These are phyloP conservation scores for Anarhynchus alexandrinus DNA, from an alignment of 2,113 vertebrate species.

Conservation along the genomic window DNA sequence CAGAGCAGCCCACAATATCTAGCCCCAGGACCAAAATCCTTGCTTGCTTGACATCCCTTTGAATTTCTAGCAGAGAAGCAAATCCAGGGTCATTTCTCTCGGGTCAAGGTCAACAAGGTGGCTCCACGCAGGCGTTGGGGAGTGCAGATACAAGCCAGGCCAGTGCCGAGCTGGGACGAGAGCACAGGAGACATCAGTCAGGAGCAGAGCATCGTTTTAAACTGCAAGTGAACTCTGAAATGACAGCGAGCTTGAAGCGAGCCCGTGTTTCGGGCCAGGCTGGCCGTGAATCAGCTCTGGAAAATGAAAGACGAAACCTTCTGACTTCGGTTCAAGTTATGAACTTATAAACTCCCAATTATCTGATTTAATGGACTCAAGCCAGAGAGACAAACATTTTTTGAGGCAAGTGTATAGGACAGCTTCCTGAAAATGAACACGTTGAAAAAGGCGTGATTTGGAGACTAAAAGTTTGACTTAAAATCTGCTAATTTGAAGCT, in stretches of 20 bases:
- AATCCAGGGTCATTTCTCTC: not conserved
- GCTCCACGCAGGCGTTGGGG: not conserved
- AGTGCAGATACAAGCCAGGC: not conserved
- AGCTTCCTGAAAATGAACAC: conserved; percentile 43
- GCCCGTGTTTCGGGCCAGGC: not conserved
- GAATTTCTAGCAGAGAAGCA: not conserved
- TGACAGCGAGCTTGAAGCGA: not conserved
- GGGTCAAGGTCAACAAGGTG: not conserved
- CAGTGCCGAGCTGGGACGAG: not conserved
- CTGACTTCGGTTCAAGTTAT: conserved; percentile 20
- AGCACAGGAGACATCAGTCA: not conserved
- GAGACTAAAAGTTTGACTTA: not conserved
- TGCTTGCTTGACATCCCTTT: not conserved
- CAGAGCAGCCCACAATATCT: not conserved
- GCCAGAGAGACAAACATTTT: conserved; percentile 34
- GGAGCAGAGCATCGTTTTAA: not conserved
- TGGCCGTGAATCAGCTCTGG: conserved; percentile 4
- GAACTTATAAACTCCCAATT: conserved; percentile 41
- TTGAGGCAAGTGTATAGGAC: not conserved
- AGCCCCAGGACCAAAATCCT: not conserved
- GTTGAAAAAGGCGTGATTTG: not conserved
- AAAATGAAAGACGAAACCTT: conserved; percentile 16
- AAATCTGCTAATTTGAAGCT: not conserved
- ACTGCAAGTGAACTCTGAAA: conserved; percentile 32
- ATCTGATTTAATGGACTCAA: not conserved